These are phyloP conservation scores for Kryptolebias ocellatus DNA, from an alignment of 2,797 vertebrate genomes.

Conservation along the genomic window DNA sequence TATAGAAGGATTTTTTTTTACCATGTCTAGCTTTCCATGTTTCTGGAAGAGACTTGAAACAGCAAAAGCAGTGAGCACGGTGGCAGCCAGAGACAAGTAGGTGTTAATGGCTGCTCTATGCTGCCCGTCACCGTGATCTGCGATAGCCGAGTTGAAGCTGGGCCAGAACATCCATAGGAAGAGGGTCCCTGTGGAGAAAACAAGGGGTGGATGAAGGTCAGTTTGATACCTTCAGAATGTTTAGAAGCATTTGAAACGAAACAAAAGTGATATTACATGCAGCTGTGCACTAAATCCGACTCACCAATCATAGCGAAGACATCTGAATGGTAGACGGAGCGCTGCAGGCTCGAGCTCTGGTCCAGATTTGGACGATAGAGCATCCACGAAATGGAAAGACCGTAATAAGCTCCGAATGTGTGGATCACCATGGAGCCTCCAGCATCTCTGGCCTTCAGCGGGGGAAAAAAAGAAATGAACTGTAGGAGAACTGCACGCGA, in stretches of 20 bases:
- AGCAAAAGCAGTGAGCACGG: slow-evolving; percentile 90
- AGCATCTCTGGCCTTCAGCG: slow-evolving; percentile 89
- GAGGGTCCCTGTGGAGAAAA: slow-evolving; percentile 85
- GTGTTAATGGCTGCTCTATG: slow-evolving; percentile 95
- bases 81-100: slow-evolving; percentile 90
- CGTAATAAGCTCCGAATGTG: slow-evolving; percentile 94
- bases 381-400: slow-evolving; percentile 90
- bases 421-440: slow-evolving; percentile 99
- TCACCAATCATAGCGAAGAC: slow-evolving; percentile 96
- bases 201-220: background rate
- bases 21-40: slow-evolving; percentile 96
- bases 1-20: slow-evolving; percentile 47
- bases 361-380: slow-evolving; percentile 90
- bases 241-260: background rate
- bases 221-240: too few species aligned
- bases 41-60: slow-evolving; percentile 91
- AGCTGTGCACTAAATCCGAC: slow-evolving; percentile 32
- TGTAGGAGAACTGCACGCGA: background rate
- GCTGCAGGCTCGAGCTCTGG: slow-evolving; percentile 85
- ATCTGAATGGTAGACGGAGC: slow-evolving; percentile 90
- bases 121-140: slow-evolving; percentile 91
- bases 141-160: slow-evolving; percentile 95
- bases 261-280: rapidly evolving
- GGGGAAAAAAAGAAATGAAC: background rate
- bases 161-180: slow-evolving; percentile 99